These are phyloP conservation scores for Lepisosteus oculatus DNA, from an alignment of 2,113 vertebrate genomes.

Conservation along the genomic window DNA sequence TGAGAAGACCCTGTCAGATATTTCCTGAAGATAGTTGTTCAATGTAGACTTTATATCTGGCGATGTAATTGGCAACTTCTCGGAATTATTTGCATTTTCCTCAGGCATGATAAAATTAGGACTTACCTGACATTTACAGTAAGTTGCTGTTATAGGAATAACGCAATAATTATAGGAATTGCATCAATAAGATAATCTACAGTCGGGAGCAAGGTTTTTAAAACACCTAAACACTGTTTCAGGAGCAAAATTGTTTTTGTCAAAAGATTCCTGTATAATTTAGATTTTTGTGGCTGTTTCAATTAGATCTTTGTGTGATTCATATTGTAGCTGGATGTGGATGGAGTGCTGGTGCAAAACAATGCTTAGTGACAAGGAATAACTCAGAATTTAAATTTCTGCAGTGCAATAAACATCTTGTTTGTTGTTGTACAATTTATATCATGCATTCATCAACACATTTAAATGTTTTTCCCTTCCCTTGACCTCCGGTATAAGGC, in stretches of 20 bases:
- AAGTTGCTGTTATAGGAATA: slow-evolving; percentile 2
- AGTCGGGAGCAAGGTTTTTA: too few relatives aligned
- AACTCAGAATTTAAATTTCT: slow-evolving; percentile 36
- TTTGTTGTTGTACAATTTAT: slow-evolving; percentile 15
- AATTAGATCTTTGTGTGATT: slow-evolving; percentile 36
- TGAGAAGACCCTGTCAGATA: too few relatives aligned
- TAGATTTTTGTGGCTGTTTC: slow-evolving; percentile 34
- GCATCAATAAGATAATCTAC: background rate
- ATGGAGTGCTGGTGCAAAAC: slow-evolving; percentile 22
- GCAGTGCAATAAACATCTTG: slow-evolving; percentile 24
- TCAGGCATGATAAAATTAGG: slow-evolving; percentile 12
- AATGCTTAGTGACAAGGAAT: slow-evolving; percentile 37
- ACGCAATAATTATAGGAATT: background rate
- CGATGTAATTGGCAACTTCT: slow-evolving; percentile 29
- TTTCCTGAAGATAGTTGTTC: too few relatives aligned
- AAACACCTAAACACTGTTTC: too few relatives aligned
- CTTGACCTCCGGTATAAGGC: too few relatives aligned
- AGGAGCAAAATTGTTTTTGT: too few relatives aligned
- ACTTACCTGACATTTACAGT: background rate
- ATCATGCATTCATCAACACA: slow-evolving; percentile 1
- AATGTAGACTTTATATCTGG: background rate
- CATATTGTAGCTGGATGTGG: slow-evolving; percentile 23
- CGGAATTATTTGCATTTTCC: slow-evolving; percentile 12
- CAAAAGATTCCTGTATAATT: background rate
- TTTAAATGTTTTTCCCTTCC: background rate